These are phyloP conservation scores for Busseola fusca DNA, from an alignment of 2,888 invertebrate species.

Conservation along the genomic window DNA sequence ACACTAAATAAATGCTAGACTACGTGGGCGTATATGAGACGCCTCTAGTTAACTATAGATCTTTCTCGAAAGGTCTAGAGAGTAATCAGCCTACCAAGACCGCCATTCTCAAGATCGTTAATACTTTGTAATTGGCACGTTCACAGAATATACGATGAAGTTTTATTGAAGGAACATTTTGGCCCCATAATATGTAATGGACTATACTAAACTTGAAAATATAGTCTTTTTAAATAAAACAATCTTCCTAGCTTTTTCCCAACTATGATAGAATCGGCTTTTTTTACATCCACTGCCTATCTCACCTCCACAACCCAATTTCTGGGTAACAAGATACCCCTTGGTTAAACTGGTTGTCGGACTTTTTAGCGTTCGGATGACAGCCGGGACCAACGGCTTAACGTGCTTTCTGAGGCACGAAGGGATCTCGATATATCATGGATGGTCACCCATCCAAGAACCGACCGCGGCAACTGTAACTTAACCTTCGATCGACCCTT, in stretches of 20 bases:
- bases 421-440: background rate
- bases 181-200: background rate
- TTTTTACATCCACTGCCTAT: background rate
- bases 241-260: too few species aligned
- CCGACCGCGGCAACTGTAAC: background rate
- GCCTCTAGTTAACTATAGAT: conserved; percentile 16
- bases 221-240: background rate
- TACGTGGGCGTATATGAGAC: conserved; percentile 29
- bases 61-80: conserved; percentile 37
- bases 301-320: background rate
- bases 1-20: conserved; percentile 27
- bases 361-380: background rate
- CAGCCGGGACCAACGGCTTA: background rate
- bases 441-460: background rate
- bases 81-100: conserved; percentile 17
- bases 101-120: conserved; percentile 43
- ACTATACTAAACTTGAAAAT: background rate
- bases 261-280: too few species aligned
- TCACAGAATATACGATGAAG: conserved; percentile 13
- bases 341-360: background rate
- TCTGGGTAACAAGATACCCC: background rate
- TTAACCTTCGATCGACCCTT: background rate
- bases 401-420: background rate
- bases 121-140: conserved; percentile 47
- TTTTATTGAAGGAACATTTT: conserved; percentile 16